A percentile compares a stretch with the other conserved stretches of the same genome.
Conservation (phyloP, 2,888 invertebrate species). For the Polymixis lichenea region DNA sequence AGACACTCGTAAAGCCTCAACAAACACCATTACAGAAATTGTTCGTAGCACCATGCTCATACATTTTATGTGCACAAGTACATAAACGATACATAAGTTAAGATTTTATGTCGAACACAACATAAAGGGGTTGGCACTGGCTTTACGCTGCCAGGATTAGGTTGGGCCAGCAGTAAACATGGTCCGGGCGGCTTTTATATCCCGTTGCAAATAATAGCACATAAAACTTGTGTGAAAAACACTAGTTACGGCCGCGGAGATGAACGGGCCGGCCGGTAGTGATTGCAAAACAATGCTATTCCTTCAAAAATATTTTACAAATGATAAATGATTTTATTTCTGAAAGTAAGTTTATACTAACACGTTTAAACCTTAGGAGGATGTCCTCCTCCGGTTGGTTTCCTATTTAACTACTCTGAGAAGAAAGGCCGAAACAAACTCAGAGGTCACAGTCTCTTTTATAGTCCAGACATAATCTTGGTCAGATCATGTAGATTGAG, state of each 20-base stretch:
- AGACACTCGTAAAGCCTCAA: constrained; percentile 37
- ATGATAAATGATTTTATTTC: too few species aligned
- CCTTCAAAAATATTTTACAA: not conserved
- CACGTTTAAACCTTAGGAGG: too few species aligned
- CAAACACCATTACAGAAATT: constrained; percentile 56
- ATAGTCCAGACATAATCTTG: too few species aligned
- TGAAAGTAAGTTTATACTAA: too few species aligned
- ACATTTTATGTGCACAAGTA: constrained; percentile 67
- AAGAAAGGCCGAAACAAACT: too few species aligned
- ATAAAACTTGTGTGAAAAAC: constrained; percentile 90
- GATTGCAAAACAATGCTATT: constrained; percentile 60
- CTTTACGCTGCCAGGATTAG: constrained; percentile 79
- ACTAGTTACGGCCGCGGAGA: constrained; percentile 84
- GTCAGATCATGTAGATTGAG: too few species aligned
- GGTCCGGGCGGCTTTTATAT: constrained; percentile 88
- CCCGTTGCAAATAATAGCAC: constrained; percentile 90
- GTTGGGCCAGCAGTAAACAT: constrained; percentile 81
- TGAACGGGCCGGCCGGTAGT: constrained; percentile 73
- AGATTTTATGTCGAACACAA: constrained; percentile 86
- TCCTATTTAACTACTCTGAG: too few species aligned
- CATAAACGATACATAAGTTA: constrained; percentile 83
- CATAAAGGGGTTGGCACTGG: constrained; percentile 85
- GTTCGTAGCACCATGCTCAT: constrained; percentile 47
- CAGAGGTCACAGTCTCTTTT: too few species aligned
- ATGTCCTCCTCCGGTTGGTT: too few species aligned